Evolutionary conservation across 1,140 invertebrate species (phyloP), one percentile per base, ranked within the genome.

Genomic region (Drosophila sulfurigaster): DNA sequence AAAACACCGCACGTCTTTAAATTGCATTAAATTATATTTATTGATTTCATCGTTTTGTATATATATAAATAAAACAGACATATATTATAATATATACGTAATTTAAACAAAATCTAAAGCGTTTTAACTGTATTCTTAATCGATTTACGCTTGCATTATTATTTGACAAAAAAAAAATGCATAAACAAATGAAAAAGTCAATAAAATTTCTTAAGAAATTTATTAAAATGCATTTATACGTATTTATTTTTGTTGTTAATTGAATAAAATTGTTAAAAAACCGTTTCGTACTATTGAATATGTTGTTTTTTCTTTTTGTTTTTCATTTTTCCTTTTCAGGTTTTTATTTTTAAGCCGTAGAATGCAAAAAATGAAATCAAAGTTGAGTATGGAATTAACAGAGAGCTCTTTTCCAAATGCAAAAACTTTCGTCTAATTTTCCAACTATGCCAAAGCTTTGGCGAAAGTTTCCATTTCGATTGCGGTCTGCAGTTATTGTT

Each of bases 21-120:
- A 78, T 86, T 86, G 83, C 83, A 87, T 88, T 88, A 87, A 87
- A 87, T 87, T 69, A 87, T 87, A 87, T 87, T 87, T 87, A 87
- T 87, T 87, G 83, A 66, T 82, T 79, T 87, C 79, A 86, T 86
- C 79, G 49, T 51, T 48, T 58, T 74, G 58, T 57, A 68, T 73
- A 76, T 73, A 76, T 80, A 77, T 62, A 75, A 57, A 57, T 69
- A 49, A 75, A 70, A 63, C 49, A 57, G 38, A 62, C 46, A 73
- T 54, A 54, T 59, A 59, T 75, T 59, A 59, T 75, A 28, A 58
- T 72, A 56, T 49, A 43, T 73, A 58, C 20, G 51, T 54, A 87
- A 73, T 72, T 25, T 70, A 78, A 66, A 68, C 59, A 54, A 87
- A 68, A 63, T 51, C 48, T 72, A 72, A 67, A 45, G 71, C 81